Evolutionary conservation across 2,797 vertebrate genomes (phyloP).

Genomic region (Acanthis flammea): DNA sequence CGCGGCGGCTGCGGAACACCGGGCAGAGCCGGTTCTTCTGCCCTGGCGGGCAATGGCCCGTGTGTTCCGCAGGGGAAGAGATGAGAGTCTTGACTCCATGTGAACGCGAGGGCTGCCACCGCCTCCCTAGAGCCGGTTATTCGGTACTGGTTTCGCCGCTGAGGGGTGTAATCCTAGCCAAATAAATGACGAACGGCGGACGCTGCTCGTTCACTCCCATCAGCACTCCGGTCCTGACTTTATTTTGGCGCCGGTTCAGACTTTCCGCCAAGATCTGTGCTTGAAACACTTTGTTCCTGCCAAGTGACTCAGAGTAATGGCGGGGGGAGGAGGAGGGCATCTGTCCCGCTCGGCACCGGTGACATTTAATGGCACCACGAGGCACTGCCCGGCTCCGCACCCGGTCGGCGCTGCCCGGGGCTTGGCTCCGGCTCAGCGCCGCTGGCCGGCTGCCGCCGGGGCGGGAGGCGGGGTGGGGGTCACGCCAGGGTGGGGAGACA

Average conservation of each 20-base stretch:
- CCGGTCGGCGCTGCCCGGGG: neutral
- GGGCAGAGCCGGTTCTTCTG: neutral
- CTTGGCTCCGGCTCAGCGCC: neutral
- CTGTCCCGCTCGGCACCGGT: neutral
- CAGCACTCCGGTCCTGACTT: neutral
- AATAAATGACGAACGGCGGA: neutral
- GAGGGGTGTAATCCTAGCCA: no score
- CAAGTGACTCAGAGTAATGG: neutral
- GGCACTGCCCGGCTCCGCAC: neutral
- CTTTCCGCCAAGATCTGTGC: neutral
- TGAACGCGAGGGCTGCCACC: neutral
- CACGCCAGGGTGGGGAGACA: neutral
- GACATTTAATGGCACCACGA: neutral
- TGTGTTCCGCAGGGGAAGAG: neutral
- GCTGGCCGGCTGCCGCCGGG: neutral
- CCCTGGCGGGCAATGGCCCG: no score
- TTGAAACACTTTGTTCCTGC: neutral
- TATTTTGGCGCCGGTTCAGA: neutral
- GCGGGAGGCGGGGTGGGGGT: neutral
- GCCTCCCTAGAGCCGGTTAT: neutral
- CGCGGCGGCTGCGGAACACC: neutral
- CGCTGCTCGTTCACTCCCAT: neutral
- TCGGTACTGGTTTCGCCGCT: neutral
- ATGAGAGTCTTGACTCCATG: no score
- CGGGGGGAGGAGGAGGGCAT: neutral